Evolutionary conservation across 1,140 invertebrate genomes (phyloP).

Genomic region (silkworm (Bombyx mori)): ASM3026992v2 NC_085117.1:10893001-10893500

Average conservation of each 20-base stretch:
- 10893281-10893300: slow-evolving; percentile 41
- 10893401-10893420: slow-evolving; percentile 26
- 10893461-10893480: not conserved
- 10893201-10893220: no score
- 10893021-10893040: no score
- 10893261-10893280: slow-evolving; percentile 25
- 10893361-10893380: slow-evolving; percentile 27
- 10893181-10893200: no score
- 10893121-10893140: no score
- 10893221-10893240: no score
- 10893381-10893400: slow-evolving; percentile 21
- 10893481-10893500: no score
- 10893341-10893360: slow-evolving; percentile 15
- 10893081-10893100: no score
- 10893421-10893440: slow-evolving; percentile 12
- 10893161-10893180: not conserved
- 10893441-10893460: slow-evolving; percentile 1
- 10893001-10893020: no score
- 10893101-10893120: no score
- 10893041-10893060: no score
- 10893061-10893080: no score
- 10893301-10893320: slow-evolving; percentile 32
- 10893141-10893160: no score
- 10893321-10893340: slow-evolving; percentile 22
- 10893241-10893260: not conserved